phyloP scores from a whole-genome alignment of 2,797 vertebrate genomes.

The Forpus xanthops region DNA sequence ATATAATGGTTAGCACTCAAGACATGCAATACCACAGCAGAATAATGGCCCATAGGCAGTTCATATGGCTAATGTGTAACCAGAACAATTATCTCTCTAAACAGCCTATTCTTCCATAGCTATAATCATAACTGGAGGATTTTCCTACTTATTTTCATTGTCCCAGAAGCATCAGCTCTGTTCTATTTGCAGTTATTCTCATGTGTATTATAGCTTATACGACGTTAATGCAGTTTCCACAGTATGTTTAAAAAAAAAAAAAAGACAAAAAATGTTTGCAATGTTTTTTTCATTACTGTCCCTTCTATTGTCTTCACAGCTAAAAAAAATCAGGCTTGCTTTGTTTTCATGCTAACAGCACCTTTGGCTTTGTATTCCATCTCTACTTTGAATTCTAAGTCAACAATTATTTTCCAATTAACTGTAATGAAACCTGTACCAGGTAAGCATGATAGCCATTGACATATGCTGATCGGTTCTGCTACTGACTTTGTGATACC shows the following conservation, averaged over 20 bases:
- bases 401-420: neutral
- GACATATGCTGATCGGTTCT: neutral
- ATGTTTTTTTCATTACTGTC: neutral
- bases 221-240: neutral
- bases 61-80: neutral
- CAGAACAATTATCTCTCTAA: neutral
- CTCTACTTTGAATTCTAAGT: neutral
- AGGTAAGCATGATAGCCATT: neutral
- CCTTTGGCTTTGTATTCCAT: neutral
- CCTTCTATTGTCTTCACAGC: neutral
- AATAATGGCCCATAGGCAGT: neutral
- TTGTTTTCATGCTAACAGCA: neutral
- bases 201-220: neutral
- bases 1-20: neutral
- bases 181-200: neutral
- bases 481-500: neutral
- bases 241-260: neutral
- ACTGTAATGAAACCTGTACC: neutral
- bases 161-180: neutral
- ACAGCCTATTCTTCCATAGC: neutral
- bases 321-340: neutral
- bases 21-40: neutral
- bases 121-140: neutral
- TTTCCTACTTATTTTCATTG: neutral
- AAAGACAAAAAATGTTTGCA: accelerated